Base-by-base conservation (phyloP, 2,888 invertebrate genomes). In the Villa cingulata region DNA sequence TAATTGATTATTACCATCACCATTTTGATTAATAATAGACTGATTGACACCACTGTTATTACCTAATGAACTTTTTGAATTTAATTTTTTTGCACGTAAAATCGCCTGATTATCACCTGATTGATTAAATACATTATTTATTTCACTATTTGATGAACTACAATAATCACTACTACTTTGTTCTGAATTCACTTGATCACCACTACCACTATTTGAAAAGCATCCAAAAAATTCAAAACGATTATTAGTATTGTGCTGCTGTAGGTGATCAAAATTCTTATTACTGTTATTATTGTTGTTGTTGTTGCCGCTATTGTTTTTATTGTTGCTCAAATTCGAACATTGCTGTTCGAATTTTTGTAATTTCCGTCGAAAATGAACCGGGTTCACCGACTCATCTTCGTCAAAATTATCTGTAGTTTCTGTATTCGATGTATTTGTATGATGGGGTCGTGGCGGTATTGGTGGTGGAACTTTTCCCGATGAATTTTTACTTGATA, bases 141-240 rank as follows among this genome's bases (percentile, higher is more conserved):
- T 29, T 16, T 47, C 47, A 37, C 47, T 47, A 45, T 48, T 52
- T 48, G 48, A 43, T 36, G 52, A 50, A 45, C 53, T 50, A 43
- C 47, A 46, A 37, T 45, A 49, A 37, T 49, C 54, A 52, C 44
- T 51, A 23, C 49, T 37, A 49, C 49, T 46, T 29, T 45, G 48
- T 48, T 54, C 48, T 15, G 47, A 50, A 41, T 45, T 53, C 12
- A 32, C 29, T 51, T 53, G 52, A 46, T 48, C 42, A 12, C 12
- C 12, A 32, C 12, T 32, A 23, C 46, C 37, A 32, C 12, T 32
- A 23, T 45, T 37, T 23, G 56, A 54, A 53, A 59, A 59, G 50
- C 60, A 60, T 50, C 55, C 57, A 41, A 60, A 57, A 48, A 59
- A 50, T 48, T 60, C 59, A 51, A 59, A 59, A 42, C 53, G 55